A percentile compares a stretch with the other conserved stretches of the same genome.
These are phyloP conservation scores for Patella pellucida DNA, from an alignment of 2,888 invertebrate species.

Conservation along the genomic window DNA sequence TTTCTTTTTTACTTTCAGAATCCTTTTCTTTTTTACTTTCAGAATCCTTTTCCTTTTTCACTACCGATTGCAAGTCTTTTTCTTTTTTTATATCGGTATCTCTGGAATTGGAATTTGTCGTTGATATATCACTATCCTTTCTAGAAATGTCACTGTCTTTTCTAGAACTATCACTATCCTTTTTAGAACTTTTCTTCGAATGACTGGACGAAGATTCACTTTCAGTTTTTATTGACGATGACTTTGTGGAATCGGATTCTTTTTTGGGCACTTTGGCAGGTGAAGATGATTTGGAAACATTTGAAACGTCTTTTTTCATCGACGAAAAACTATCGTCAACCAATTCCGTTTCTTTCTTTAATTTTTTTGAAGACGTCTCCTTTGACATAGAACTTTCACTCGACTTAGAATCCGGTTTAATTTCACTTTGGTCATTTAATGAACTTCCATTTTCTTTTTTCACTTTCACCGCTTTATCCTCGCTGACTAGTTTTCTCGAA, in stretches of 20 bases:
- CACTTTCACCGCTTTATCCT: too few relatives aligned
- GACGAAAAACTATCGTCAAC: not conserved
- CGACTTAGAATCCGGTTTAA: not conserved
- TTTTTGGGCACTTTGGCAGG: constrained; percentile 4
- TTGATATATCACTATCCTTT: too few relatives aligned
- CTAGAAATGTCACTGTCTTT: too few relatives aligned
- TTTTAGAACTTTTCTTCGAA: not conserved
- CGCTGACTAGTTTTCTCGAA: too few relatives aligned
- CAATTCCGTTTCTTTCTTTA: not conserved
- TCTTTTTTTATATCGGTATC: not conserved
- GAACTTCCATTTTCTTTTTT: too few relatives aligned
- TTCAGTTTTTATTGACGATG: not conserved
- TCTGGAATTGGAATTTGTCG: too few relatives aligned
- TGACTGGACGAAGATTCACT: not conserved
- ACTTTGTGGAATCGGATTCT: not conserved
- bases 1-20: not conserved
- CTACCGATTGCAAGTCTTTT: not conserved
- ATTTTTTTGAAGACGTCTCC: not conserved
- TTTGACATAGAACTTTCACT: not conserved
- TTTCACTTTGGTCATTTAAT: too few relatives aligned
- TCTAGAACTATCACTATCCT: not conserved
- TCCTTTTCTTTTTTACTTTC: not conserved
- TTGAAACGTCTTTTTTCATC: not conserved
- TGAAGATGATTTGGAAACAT: not conserved
- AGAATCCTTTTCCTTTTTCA: not conserved